A percentile compares a stretch with the other conserved stretches of the same genome.
phyloP scores from a whole-genome alignment of 2,888 invertebrate species.

The Colletes collaris region DNA sequence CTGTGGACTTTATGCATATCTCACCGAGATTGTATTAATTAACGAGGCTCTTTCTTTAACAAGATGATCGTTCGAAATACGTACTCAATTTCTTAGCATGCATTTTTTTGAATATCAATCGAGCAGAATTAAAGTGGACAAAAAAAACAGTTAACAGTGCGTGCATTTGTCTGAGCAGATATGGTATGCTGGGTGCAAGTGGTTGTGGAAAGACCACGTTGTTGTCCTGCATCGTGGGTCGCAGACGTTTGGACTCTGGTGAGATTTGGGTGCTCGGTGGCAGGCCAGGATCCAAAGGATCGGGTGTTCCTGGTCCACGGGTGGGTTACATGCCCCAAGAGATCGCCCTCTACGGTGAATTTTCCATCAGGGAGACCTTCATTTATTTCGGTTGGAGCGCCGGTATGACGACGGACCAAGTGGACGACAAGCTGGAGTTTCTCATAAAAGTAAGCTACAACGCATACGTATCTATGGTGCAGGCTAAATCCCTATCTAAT shows the following conservation, averaged over 20 bases:
- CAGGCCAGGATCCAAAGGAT: conserved; percentile 94
- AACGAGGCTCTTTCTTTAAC: not conserved
- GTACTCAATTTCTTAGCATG: too few relatives aligned
- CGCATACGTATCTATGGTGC: too few relatives aligned
- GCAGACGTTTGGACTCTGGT: conserved; percentile 93
- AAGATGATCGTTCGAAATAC: not conserved
- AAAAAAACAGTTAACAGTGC: too few relatives aligned
- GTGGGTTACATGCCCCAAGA: conserved; percentile 99
- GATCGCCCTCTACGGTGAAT: conserved; percentile 95
- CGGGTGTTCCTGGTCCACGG: conserved; percentile 95
- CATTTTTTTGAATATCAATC: too few relatives aligned
- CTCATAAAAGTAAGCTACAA: conserved; percentile 84
- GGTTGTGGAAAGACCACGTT: conserved; percentile 99
- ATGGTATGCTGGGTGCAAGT: conserved; percentile 96
- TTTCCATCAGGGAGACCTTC: conserved; percentile 97
- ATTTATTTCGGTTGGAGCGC: conserved; percentile 97
- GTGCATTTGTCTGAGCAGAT: conserved; percentile 85
- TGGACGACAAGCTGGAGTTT: conserved; percentile 89
- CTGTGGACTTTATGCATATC: not conserved
- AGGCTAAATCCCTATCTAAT: not conserved
- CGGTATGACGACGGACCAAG: conserved; percentile 88
- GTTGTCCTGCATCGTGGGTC: conserved; percentile 95
- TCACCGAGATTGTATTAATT: conserved; percentile 1
- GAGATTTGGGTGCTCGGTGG: conserved; percentile 96
- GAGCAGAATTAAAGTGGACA: too few relatives aligned